Percentiles rank a stretch among this genome's conserved stretches.
These are phyloP conservation scores for Gavialis gangeticus DNA, from an alignment of 2,113 vertebrate species.

Conservation along the genomic window DNA sequence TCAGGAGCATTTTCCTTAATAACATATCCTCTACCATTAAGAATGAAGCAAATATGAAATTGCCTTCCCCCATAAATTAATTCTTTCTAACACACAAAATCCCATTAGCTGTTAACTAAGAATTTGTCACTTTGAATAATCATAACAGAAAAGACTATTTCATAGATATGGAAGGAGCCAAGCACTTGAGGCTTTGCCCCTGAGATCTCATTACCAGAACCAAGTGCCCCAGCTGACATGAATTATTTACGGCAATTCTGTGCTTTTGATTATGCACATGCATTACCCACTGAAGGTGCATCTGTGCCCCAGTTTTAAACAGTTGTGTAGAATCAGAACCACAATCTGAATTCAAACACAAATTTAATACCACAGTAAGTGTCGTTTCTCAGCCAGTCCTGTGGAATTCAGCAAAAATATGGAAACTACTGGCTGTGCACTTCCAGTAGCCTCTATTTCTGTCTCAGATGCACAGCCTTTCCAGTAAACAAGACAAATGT, in stretches of 20 bases:
- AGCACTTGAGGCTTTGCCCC: conserved; percentile 44
- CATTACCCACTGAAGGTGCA: conserved; percentile 45
- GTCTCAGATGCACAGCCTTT: not conserved
- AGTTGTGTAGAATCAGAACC: conserved; percentile 24
- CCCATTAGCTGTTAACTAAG: conserved; percentile 21
- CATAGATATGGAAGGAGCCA: conserved; percentile 42
- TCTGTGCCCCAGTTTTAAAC: conserved; percentile 68
- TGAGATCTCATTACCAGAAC: conserved; percentile 83
- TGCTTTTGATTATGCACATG: conserved; percentile 57
- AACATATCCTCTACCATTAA: not conserved
- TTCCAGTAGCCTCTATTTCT: not conserved
- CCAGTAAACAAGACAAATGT: not conserved
- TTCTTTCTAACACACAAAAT: not conserved
- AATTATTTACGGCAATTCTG: conserved; percentile 77
- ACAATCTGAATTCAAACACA: not conserved
- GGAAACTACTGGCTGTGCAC: not conserved
- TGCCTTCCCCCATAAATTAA: not conserved
- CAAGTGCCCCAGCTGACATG: conserved; percentile 66
- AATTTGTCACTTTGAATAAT: conserved; percentile 61
- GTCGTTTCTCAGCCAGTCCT: not conserved
- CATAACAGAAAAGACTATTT: conserved; percentile 57
- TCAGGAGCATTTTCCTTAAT: not conserved
- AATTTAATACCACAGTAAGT: not conserved
- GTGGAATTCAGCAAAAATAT: not conserved
- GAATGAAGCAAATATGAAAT: not conserved